Percentiles rank a stretch among this genome's conserved stretches.
Evolutionary conservation across 1,140 invertebrate species (phyloP).

Genomic region (Rhyzopertha dominica): DNA sequence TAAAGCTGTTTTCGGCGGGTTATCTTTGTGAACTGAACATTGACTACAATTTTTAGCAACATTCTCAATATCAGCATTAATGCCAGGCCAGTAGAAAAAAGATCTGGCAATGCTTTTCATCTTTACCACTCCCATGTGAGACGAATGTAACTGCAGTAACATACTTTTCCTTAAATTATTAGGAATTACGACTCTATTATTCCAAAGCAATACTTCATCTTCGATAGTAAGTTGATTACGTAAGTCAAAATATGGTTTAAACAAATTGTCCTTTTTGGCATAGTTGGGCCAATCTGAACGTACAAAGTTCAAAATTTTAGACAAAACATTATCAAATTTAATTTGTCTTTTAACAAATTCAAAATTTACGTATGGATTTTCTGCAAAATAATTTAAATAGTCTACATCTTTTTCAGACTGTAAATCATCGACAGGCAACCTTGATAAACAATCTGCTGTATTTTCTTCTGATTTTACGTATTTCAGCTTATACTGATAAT

Average conservation of each 20-base stretch:
- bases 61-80: constrained; percentile 13
- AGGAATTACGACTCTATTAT: constrained; percentile 9
- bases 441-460: no score
- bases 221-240: constrained; percentile 7
- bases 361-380: constrained; percentile 6
- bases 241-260: constrained; percentile 4
- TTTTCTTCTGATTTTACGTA: no score
- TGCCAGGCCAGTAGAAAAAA: constrained; percentile 11
- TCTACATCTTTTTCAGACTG: no score
- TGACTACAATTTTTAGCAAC: constrained; percentile 7
- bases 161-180: constrained; percentile 9
- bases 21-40: constrained; percentile 8
- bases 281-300: background rate
- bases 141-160: constrained; percentile 6
- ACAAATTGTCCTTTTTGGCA: background rate
- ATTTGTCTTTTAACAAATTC: background rate
- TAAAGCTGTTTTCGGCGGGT: constrained; percentile 10
- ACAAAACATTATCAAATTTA: background rate
- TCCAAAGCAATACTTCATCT: constrained; percentile 9
- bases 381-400: no score
- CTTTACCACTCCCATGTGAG: constrained; percentile 14
- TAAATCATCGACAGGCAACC: no score
- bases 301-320: background rate
- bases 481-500: no score
- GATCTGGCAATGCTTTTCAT: constrained; percentile 15